Conservation (phyloP, 2,113 vertebrate genomes). For the Sciurus niger region DNA sequence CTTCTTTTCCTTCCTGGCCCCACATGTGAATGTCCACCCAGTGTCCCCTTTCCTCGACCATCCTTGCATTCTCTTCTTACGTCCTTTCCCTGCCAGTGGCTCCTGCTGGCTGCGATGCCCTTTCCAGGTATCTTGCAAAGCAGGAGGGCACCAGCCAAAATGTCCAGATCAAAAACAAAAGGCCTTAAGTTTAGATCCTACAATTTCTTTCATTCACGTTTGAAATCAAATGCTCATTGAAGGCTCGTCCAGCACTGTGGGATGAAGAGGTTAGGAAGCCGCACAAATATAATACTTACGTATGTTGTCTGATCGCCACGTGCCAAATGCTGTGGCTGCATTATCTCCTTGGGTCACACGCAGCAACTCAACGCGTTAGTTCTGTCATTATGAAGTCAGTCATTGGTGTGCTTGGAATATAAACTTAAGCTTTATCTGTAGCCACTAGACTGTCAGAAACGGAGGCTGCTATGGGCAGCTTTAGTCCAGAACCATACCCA, state of each 20-base stretch:
- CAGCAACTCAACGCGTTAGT: neutral
- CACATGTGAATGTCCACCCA: neutral
- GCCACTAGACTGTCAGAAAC: neutral
- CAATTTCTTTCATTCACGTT: neutral
- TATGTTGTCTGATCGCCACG: neutral
- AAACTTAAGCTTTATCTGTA: neutral
- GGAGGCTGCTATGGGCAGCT: neutral
- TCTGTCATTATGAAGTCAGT: neutral
- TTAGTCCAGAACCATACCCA: neutral
- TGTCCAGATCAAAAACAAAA: neutral
- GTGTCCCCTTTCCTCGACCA: neutral
- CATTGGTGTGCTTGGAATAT: neutral
- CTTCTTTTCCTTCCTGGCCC: neutral
- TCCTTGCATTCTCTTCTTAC: neutral
- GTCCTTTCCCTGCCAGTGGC: no score
- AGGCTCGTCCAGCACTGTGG: neutral
- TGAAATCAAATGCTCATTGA: neutral
- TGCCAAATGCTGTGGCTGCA: neutral
- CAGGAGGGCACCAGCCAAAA: neutral
- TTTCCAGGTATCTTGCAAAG: neutral
- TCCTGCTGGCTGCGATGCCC: neutral
- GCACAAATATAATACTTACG: neutral
- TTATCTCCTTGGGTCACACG: neutral
- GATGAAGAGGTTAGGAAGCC: constrained; percentile 10
- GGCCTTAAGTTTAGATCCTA: neutral